phyloP scores from a whole-genome alignment of 2,888 invertebrate species.

The Dinocampus coccinellae region DNA sequence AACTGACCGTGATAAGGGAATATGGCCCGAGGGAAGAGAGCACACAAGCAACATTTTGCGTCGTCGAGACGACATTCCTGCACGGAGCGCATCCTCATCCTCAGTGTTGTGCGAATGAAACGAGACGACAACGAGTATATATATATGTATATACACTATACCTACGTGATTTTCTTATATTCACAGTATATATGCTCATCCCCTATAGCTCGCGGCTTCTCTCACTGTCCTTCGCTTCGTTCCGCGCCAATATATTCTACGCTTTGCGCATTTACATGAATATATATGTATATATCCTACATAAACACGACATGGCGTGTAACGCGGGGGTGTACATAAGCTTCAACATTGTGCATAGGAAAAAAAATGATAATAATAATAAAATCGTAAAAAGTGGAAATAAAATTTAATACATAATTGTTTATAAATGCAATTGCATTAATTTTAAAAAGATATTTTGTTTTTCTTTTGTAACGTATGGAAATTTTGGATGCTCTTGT shows the following conservation, averaged over 20 bases:
- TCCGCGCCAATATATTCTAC: slow-evolving; percentile 24
- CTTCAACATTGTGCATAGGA: not conserved
- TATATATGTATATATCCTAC: not conserved
- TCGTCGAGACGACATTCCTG: slow-evolving; percentile 48
- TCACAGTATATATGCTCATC: not conserved
- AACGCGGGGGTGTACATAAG: not conserved
- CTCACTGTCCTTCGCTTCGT: not conserved
- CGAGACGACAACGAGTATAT: slow-evolving; percentile 10
- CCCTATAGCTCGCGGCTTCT: not conserved
- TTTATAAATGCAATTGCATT: too few species aligned
- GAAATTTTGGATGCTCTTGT: too few species aligned
- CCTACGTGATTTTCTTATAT: not conserved
- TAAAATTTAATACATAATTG: too few species aligned
- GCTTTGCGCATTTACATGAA: not conserved
- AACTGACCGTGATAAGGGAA: slow-evolving; percentile 44
- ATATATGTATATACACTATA: not conserved
- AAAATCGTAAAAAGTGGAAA: too few species aligned
- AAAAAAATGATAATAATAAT: too few species aligned
- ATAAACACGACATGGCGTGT: not conserved
- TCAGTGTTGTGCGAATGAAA: not conserved
- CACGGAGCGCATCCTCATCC: slow-evolving; percentile 40
- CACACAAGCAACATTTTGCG: slow-evolving; percentile 20
- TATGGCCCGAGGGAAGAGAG: slow-evolving; percentile 41
- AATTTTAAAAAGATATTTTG: too few species aligned
- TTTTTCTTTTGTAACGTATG: too few species aligned